A percentile compares a stretch with the other conserved stretches of the same genome.
Conservation (phyloP, 2,113 vertebrate genomes). For the Pseudolaguvia tuberculata region DNA sequence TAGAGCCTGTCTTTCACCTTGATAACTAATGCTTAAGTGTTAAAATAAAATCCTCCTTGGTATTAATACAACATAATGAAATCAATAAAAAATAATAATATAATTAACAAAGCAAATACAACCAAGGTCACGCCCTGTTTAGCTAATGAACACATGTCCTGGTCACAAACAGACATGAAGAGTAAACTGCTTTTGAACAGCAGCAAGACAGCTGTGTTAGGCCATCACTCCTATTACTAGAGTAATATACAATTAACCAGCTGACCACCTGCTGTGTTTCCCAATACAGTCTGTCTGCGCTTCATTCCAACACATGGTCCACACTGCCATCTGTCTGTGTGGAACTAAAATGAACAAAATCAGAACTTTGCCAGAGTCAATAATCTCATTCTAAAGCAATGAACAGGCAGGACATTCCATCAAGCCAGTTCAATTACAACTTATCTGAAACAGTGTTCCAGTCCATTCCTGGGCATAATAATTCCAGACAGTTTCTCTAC, state of each 20-base stretch:
- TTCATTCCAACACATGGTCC: conserved; percentile 19
- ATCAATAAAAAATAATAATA: too few relatives aligned
- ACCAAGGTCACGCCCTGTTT: background rate
- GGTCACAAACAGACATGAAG: background rate
- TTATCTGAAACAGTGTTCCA: background rate
- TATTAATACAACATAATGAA: background rate
- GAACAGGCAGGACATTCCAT: background rate
- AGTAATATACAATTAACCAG: conserved; percentile 36
- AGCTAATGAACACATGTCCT: background rate
- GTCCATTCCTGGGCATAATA: background rate
- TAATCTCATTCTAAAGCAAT: conserved; percentile 11
- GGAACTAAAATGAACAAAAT: background rate
- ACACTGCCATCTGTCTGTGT: conserved; percentile 36
- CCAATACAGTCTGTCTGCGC: conserved; percentile 9
- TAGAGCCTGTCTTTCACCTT: background rate
- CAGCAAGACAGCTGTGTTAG: conserved; percentile 29
- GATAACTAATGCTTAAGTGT: background rate
- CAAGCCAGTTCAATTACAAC: background rate
- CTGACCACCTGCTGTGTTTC: conserved; percentile 37
- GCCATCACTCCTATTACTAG: conserved; percentile 29
- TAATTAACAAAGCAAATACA: background rate
- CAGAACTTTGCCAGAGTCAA: conserved; percentile 1
- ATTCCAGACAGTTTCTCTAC: background rate
- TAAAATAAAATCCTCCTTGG: background rate
- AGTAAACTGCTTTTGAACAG: conserved; percentile 13